Base-by-base conservation (phyloP, 2,797 vertebrate genomes). In the Rhinichthys osculus region DNA sequence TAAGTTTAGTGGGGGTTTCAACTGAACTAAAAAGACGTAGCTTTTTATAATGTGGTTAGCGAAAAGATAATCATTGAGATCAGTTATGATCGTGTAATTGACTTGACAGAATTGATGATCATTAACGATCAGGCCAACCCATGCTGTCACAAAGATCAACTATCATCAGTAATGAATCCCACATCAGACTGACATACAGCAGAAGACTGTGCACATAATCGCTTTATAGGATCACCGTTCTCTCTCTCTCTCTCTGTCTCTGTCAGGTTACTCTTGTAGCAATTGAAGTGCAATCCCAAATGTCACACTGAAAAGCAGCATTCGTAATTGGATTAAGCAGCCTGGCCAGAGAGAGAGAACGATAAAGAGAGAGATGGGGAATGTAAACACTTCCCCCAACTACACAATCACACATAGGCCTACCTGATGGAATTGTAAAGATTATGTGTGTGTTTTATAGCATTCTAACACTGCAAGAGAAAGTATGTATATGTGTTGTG, bases 261-360 rank as follows among this genome's bases (percentile, higher is more conserved):
- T 92, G 90, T 89, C 89, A 76, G 88, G 85, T 73, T 89, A 84
- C 91, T 87, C 88, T 90, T 89, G 47, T 78, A 87, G 86, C 89
- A 87, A 92, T 92, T 90, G 82, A 79, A 89, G 90, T 78, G 82
- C 82, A 89, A 91, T 87, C 90, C 85, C 90, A 88, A 47, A 89
- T 88, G 80, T 88, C 85, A 78, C 27, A 3, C 52, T 83, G 89
- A 81, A 82, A 87, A 88, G 92, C 88, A 86, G 89, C 57, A 78
- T 86, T 82, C 81, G 84, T 92, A 93, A 93, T 91, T 93, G 88
- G 92, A 92, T 92, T 92, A 86, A 81, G 79, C 69, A 23, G 62
- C 7, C 74, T 76, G 72, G 92, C 87, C 92, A 88, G 70, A 74
- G 83, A 88, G 64, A 77, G 81, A 81, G 72, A 64, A 9, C 73